Base-by-base conservation (phyloP, 1,140 invertebrate species). In the Cecropterus lyciades region DNA sequence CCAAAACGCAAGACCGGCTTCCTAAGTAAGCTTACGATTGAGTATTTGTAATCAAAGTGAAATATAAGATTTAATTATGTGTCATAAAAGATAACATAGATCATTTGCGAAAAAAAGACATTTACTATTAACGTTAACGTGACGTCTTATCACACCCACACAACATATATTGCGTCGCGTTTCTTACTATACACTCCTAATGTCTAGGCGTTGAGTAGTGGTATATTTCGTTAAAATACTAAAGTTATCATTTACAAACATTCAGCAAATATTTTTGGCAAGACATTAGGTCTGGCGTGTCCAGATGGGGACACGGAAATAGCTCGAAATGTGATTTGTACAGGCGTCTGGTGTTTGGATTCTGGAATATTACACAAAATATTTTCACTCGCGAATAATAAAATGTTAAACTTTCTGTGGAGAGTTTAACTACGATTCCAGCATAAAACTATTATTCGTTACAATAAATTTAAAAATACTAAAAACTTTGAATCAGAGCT, bases 141-240 rank as follows among this genome's bases (percentile, higher is more conserved):
- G 15, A 13, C 30, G 51, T 33, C 14, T 30, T 37, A 20, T 16
- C 3, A 37, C 51, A 16, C 51, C 51, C 14, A 53, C 51, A 14
- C 51, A n/a, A 16, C 8, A 8, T 6, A 33, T 37, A 16, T 52
- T 53, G 51, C 30, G 51, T 10, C 51, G 30, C 51, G 37, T 37
- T 16, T 53, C 15, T 33, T 52, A 52, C 27, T 33, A 37, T 37
- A 10, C 11, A 37, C 33, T 2, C 10, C 51, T 5, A 40, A 37
- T 16, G 49, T 52, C 30, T 16, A 37, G 30, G 51, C 30, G 51
- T 37, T 40, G 30, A 53, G 30, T 53, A 16, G 51, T 40, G 37
- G 37, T 16, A 16, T 40, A 53, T 53, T 53, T 53, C 51, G 10
- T 15, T 33, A 37, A 37, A 37, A 37, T 37, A 37, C 33, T 11